phyloP scores from a whole-genome alignment of 2,113 vertebrate species.

The Athene noctua region DNA sequence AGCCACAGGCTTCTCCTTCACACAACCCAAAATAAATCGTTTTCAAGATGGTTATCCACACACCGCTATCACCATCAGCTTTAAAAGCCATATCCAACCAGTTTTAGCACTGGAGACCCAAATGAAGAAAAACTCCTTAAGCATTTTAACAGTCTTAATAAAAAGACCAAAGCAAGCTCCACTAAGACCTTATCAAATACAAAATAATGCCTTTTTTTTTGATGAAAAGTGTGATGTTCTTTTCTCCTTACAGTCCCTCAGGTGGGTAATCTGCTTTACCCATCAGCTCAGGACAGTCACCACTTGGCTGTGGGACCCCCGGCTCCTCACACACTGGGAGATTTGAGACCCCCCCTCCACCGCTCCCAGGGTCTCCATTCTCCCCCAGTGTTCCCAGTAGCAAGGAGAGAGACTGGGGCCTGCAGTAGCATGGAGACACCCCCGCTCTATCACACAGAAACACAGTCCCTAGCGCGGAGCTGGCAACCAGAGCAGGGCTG shows the following conservation, averaged over 20 bases:
- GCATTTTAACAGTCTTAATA: background rate
- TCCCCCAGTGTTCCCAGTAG: background rate
- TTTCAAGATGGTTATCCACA: background rate
- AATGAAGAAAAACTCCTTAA: background rate
- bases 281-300: background rate
- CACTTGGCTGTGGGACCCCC: background rate
- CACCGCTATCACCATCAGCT: background rate
- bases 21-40: background rate
- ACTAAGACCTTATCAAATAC: background rate
- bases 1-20: background rate
- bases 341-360: background rate
- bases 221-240: background rate
- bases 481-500: background rate
- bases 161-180: background rate
- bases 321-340: background rate
- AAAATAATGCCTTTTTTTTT: background rate
- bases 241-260: background rate
- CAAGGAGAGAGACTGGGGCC: too few species aligned
- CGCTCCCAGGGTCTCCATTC: background rate
- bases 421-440: rapidly evolving
- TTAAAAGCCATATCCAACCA: background rate
- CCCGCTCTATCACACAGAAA: background rate
- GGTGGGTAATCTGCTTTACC: rapidly evolving
- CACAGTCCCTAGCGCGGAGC: rapidly evolving
- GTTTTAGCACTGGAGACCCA: background rate